A percentile compares a stretch with the other conserved stretches of the same genome.
Evolutionary conservation across 2,113 vertebrate genomes (phyloP).

Genomic region (Charadrius vociferus): DNA sequence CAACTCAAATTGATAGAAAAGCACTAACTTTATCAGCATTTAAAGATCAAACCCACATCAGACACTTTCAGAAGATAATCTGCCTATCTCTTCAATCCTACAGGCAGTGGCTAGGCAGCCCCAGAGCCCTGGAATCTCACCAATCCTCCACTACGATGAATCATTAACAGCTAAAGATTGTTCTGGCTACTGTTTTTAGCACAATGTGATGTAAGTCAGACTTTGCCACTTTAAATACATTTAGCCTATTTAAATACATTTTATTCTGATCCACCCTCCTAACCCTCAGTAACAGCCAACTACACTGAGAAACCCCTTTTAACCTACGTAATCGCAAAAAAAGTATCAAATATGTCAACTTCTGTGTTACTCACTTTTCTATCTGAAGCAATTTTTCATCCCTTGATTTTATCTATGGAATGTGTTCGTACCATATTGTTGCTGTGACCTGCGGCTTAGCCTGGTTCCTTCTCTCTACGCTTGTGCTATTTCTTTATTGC

Average conservation of each 20-base stretch:
- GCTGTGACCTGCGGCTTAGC: background rate
- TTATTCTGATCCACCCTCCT: conserved; percentile 11
- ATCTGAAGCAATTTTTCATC: background rate
- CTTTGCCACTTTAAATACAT: conserved; percentile 1
- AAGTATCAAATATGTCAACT: background rate
- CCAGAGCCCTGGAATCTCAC: conserved; percentile 12
- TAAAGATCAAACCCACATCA: background rate
- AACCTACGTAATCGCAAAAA: background rate
- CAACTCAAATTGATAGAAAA: background rate
- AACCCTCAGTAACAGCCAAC: background rate
- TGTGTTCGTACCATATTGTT: background rate
- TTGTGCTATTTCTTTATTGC: background rate
- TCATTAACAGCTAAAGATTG: conserved; percentile 44
- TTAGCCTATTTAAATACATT: conserved; percentile 1
- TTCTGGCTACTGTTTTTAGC: conserved; percentile 23
- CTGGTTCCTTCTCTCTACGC: background rate
- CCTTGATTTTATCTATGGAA: background rate
- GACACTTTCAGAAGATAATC: conserved; percentile 8
- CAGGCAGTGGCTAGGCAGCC: background rate
- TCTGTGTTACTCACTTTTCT: background rate
- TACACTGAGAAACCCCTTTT: background rate
- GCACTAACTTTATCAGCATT: background rate
- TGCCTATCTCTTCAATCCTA: conserved; percentile 3
- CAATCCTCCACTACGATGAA: background rate
- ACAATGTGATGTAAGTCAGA: background rate